Evolutionary conservation across 53 echinoderm and acorn worm species (phyloP), one percentile per base, ranked within the genome.

Genomic region (Luidia sarsii): DNA sequence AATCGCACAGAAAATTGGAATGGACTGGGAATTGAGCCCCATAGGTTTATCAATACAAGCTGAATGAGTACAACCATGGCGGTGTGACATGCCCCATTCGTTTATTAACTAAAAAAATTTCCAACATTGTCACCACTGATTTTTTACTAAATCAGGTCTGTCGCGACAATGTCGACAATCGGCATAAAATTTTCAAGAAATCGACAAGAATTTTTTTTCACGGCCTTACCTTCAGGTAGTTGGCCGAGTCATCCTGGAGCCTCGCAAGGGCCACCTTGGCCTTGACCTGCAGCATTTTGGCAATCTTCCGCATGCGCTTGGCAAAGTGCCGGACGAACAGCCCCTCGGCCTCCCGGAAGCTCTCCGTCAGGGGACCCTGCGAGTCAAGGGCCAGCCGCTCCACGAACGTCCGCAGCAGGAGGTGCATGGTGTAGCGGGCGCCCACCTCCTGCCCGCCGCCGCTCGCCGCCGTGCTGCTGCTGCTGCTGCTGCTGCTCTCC

Each of bases 341-440:
- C 53, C 57, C 55, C 65, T 97, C 88, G 8, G 86, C 97, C 2
- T 86, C 86, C 31, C 68, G 48, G 64, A 75, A 92, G 37, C 56
- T 41, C 56, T 41, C 56, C 16, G 35, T 50, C 39, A 91, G 64
- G 30, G 86, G 88, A 5, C 83, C 84, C 3, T 80, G 75, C 0
- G 79, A 49, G 19, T 83, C 51, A 18, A 60, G 38, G 14, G 67
- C 88, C 25, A 97, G 46, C 82, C 91, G 73, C 41, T 89, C 86
- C 20, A 97, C 81, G 39, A 97, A 97, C n/a, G 89, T 73, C n/a
- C 94, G 50, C n/a, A 94, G 86, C 21, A 94, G 67, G 10, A 94
- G 91, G 63, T 94, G 94, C 74, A 97, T 81, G 64, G 74, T 85
- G 87, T 90, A 90, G 7, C 94, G 74, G 21, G 86, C 36, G 41